A percentile compares a stretch with the other conserved stretches of the same genome.
phyloP scores from a whole-genome alignment of 2,888 invertebrate genomes.

The Caenorhabditis angaria region DNA sequence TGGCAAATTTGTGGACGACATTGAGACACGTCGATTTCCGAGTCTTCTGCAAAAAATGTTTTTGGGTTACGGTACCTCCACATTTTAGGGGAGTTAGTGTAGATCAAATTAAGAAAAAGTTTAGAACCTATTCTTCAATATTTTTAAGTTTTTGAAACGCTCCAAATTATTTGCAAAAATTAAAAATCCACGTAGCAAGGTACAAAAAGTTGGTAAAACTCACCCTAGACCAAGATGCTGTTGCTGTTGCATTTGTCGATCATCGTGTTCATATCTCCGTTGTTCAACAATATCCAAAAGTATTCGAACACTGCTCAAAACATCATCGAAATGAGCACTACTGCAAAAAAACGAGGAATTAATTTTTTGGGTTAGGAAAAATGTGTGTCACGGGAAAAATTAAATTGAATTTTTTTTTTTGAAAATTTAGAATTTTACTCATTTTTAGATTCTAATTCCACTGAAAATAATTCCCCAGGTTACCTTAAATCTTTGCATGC shows the following conservation, averaged over 20 bases:
- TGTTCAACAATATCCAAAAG: constrained; percentile 70
- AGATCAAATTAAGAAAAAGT: no score
- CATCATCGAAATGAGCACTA: constrained; percentile 70
- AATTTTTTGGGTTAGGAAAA: no score
- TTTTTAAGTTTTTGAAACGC: no score
- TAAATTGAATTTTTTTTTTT: no score
- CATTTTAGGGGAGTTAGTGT: no score
- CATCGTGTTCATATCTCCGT: constrained; percentile 67
- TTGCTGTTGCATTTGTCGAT: constrained; percentile 48
- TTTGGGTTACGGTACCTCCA: no score
- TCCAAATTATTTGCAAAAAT: no score
- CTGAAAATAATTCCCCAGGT: background rate
- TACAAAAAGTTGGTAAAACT: background rate
- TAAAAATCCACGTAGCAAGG: no score
- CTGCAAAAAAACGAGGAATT: constrained; percentile 32
- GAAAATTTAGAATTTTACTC: no score
- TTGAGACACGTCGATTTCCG: constrained; percentile 67
- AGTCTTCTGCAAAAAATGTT: constrained; percentile 49
- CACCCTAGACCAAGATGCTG: constrained; percentile 49
- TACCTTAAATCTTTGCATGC: constrained; percentile 46
- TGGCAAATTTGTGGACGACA: constrained; percentile 68
- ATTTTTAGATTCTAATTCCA: background rate
- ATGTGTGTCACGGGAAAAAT: no score
- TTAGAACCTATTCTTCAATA: no score
- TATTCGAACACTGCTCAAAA: constrained; percentile 65